Evolutionary conservation across 1,140 invertebrate genomes (phyloP), one percentile per base, ranked within the genome.

Genomic region (Cherax destructor): DNA sequence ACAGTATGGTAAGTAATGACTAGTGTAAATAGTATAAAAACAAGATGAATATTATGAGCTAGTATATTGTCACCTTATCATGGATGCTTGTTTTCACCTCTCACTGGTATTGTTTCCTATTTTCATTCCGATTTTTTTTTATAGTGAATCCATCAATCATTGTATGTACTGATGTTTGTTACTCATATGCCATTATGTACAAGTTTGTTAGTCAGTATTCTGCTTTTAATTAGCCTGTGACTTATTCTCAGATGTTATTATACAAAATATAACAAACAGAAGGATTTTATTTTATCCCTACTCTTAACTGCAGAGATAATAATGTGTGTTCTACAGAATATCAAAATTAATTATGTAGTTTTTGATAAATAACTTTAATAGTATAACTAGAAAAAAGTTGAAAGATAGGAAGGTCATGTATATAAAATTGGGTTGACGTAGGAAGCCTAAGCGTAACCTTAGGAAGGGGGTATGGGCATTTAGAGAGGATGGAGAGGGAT

Each of bases 151-250:
- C 50, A 81, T 52, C 74, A n/a, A 69, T 69, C 83, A 85, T 74
- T 85, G 83, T 72, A 61, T 84, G 83, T 79, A 49, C 59, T 84
- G 83, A 84, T 84, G 83, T 85, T 61, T 85, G 83, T 74, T 69
- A 69, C 49, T 85, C 83, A 85, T 85, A 74, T 85, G 65, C 41
- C 83, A 81, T 56, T 81, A 74, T 85, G 83, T 85, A 85, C 69
- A 85, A 85, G 83, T 69, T 85, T 52, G 83, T 50, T 69, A 85
- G 83, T 85, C 69, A 85, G 59, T 85, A 85, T 72, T 74, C 83
- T 85, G 83, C 83, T 85, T 85, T 85, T 24, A 85, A 74, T 61
- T 85, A 72, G 61, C 83, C 69, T 85, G 83, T 85, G 61, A 85
- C 83, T 85, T 74, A 85, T 49, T 72, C 83, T 85, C 65, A 85